Conservation (phyloP, 2,888 invertebrate species). For the Hypomecis punctinalis region DNA sequence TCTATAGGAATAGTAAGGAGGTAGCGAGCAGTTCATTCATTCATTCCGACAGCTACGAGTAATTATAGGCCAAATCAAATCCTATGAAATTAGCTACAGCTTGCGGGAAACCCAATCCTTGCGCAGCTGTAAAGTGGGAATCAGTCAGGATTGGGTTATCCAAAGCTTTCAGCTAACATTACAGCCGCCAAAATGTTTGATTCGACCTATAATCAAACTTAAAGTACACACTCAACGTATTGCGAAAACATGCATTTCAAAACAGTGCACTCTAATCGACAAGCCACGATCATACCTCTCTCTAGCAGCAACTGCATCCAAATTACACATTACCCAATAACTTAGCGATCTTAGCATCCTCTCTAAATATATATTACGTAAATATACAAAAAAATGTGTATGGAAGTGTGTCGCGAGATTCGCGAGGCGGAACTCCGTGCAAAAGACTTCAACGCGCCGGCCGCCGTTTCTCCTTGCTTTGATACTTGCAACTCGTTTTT, state of each 20-base stretch:
- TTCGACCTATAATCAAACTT: too few species aligned
- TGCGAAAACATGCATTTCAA: constrained; percentile 5
- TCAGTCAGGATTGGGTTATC: too few species aligned
- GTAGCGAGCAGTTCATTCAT: too few species aligned
- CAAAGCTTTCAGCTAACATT: too few species aligned
- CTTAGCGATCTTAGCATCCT: constrained; percentile 43
- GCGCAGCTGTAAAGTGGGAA: too few species aligned
- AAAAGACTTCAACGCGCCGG: constrained; percentile 34
- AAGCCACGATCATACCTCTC: constrained; percentile 16
- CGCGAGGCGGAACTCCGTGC: constrained; percentile 48
- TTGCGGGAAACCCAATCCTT: too few species aligned
- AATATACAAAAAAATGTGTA: constrained; percentile 48
- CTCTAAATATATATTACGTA: constrained; percentile 51
- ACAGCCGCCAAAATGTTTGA: too few species aligned
- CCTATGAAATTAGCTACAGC: too few species aligned
- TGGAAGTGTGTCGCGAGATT: constrained; percentile 55
- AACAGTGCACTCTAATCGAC: constrained; percentile 34
- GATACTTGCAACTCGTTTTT: constrained; percentile 16
- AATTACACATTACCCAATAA: constrained; percentile 51
- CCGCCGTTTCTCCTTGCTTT: constrained; percentile 18
- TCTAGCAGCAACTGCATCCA: constrained; percentile 33
- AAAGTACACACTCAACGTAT: neutral
- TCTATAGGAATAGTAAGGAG: too few species aligned
- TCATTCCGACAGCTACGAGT: too few species aligned
- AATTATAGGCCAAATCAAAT: too few species aligned